Evolutionary conservation across 53 echinoderm and acorn worm species (phyloP).

Genomic region (Echinarachnius parma): DNA sequence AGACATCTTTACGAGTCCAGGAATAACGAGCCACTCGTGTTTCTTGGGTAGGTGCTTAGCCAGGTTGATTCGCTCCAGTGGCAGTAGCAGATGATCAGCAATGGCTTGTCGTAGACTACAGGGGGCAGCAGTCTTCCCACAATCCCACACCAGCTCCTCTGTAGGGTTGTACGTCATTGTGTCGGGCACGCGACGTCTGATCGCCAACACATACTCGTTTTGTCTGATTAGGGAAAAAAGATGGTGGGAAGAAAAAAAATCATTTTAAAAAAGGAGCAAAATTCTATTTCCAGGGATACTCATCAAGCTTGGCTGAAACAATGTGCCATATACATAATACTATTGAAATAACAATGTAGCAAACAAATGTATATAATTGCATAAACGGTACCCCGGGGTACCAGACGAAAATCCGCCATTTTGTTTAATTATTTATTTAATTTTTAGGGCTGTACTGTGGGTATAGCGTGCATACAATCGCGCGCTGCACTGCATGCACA

Average conservation of each 20-base stretch:
- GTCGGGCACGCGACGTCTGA: conserved; percentile 60
- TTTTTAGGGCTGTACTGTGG: too few relatives aligned
- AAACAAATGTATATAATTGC: too few relatives aligned
- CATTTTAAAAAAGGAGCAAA: neutral
- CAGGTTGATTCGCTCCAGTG: conserved; percentile 57
- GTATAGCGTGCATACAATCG: too few relatives aligned
- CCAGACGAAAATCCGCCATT: too few relatives aligned
- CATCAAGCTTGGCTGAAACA: too few relatives aligned
- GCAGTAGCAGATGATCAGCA: conserved; percentile 59
- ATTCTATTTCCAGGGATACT: too few relatives aligned
- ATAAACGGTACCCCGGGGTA: too few relatives aligned
- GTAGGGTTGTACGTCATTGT: conserved; percentile 55
- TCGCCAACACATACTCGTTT: conserved; percentile 8
- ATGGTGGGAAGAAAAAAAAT: neutral
- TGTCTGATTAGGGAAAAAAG: conserved; percentile 2
- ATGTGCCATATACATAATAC: too few relatives aligned
- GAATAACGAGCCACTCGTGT: conserved; percentile 77
- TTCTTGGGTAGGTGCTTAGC: conserved; percentile 85
- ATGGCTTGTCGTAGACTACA: conserved; percentile 65
- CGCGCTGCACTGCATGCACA: too few relatives aligned
- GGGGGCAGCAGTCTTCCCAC: conserved; percentile 54
- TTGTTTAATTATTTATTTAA: too few relatives aligned
- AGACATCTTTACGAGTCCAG: neutral
- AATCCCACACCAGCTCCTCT: conserved; percentile 90
- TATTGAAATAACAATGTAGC: too few relatives aligned